Evolutionary conservation across 2,797 vertebrate genomes (phyloP).

Genomic region (Emys orbicularis): DNA sequence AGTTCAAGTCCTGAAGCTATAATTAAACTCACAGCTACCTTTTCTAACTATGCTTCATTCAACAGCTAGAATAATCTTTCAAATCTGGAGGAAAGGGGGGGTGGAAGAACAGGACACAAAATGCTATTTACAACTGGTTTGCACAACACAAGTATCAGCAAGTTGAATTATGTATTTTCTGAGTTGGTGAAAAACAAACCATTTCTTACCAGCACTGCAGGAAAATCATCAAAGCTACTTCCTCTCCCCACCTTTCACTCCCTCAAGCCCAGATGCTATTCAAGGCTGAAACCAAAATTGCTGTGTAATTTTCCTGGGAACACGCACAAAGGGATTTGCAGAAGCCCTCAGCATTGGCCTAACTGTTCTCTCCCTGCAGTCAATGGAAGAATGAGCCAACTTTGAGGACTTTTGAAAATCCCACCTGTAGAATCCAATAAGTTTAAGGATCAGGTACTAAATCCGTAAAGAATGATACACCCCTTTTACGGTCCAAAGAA

Average conservation of each 20-base stretch:
- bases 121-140: constrained; percentile 38
- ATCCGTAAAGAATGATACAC: background rate
- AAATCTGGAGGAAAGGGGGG: constrained; percentile 29
- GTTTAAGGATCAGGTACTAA: background rate
- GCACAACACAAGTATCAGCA: constrained; percentile 49
- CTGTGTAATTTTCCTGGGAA: background rate
- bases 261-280: background rate
- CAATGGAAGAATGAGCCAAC: background rate
- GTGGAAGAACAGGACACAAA: background rate
- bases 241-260: background rate
- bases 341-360: background rate
- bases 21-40: constrained; percentile 70
- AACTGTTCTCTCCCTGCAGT: background rate
- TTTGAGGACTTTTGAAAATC: background rate
- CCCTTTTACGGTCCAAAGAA: background rate
- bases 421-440: background rate
- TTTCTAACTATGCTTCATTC: constrained; percentile 47
- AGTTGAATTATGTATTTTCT: constrained; percentile 18
- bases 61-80: constrained; percentile 64
- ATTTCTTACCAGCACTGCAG: constrained; percentile 56
- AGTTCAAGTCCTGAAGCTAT: constrained; percentile 64
- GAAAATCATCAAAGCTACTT: constrained; percentile 41
- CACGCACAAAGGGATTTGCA: background rate
- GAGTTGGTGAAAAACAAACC: constrained; percentile 25
- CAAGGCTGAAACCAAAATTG: background rate